Base-by-base conservation (phyloP, 2,797 vertebrate species). In the Eremophila alpestris region DNA sequence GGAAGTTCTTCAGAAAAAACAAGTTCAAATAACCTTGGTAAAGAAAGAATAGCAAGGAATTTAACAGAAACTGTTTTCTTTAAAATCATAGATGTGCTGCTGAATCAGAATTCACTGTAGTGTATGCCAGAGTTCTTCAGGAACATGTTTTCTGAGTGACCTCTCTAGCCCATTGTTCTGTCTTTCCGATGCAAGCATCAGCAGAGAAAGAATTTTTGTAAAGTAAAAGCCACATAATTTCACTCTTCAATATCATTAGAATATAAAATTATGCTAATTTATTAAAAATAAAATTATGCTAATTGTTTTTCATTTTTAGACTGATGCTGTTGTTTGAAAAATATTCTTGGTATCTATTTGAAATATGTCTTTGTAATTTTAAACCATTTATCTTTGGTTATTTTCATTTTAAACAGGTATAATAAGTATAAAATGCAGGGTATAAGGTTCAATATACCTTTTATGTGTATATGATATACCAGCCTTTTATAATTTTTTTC, bases 331-430 rank as follows among this genome's bases (percentile, higher is more conserved):
- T 82, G 21, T 62, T 95, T 86, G 76, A 43, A 86, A 77, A 87
- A 71, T 75, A 59, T 56, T 83, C n/a, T 65, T 91, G 22, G 11
- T 93, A 75, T 62, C n/a, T 81, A 8, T 93, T 75, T 89, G 63
- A 89, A 89, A 75, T 75, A 45, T 34, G 10, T 83, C 26, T 93
- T 91, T 40, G 34, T 90, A 86, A 90, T 91, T 94, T 48, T 52
- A 81, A 70, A 22, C 46, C n/a, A 69, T 78, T 88, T 83, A 34
- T 68, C 30, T 85, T 70, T 78, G 46, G 32, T 87, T 89, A 65
- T 89, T 89, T 87, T 80, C 5, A 48, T 56, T 93, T 75, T 62
- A 40, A 71, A 91, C 29, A 63, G 32, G 12, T 40, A 23, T 88
- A 79, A 59, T 76, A 49, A 20, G 13, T 94, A 38, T 73, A 91